phyloP scores from a whole-genome alignment of 2,113 vertebrate genomes.

The Pterocles orientalis region DNA sequence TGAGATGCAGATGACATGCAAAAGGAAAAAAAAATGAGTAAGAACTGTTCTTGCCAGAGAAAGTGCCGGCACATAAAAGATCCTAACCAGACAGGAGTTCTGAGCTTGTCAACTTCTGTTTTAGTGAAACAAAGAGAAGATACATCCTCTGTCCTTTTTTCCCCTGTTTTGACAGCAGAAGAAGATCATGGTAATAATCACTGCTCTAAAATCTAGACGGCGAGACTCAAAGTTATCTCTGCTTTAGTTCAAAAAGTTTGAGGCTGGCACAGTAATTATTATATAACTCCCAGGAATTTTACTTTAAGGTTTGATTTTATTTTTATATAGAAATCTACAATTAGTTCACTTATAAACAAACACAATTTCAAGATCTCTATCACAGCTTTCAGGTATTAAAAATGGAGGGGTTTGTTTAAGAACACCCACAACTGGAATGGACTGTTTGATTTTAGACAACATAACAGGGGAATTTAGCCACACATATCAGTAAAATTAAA shows the following conservation, averaged over 20 bases:
- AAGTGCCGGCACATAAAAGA: neutral
- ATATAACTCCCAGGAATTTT: neutral
- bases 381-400: neutral
- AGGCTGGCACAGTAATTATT: neutral
- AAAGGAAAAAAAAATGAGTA: neutral
- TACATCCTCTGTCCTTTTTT: conserved; percentile 31
- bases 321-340: neutral
- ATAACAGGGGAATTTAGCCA: neutral
- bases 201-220: neutral
- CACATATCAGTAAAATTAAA: neutral
- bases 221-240: neutral
- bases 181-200: neutral
- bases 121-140: neutral
- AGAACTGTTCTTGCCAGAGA: neutral
- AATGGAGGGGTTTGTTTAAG: neutral
- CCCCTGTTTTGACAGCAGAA: neutral
- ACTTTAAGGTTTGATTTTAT: neutral
- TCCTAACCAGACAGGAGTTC: conserved; percentile 16
- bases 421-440: neutral
- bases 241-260: neutral
- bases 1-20: neutral
- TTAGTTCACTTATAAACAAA: neutral
- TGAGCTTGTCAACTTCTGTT: conserved; percentile 33
- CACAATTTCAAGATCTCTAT: neutral
- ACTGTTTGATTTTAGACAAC: neutral